A percentile compares a stretch with the other conserved stretches of the same genome.
phyloP scores from a whole-genome alignment of 2,888 invertebrate species.

The Cataglyphis albicans region DNA sequence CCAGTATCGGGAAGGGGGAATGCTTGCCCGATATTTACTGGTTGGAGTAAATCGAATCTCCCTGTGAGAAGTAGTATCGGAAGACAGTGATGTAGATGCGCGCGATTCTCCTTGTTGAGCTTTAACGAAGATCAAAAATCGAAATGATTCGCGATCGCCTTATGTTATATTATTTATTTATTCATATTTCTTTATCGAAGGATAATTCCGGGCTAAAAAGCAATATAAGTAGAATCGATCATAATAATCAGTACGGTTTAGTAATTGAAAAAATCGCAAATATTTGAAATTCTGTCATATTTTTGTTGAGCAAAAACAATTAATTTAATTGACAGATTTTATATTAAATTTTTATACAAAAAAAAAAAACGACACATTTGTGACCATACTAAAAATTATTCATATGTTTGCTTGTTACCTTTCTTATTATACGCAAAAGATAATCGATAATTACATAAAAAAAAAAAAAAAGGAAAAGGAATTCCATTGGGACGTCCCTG shows the following conservation, averaged over 20 bases:
- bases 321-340: background rate
- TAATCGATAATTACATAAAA: background rate
- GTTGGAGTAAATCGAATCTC: slow-evolving; percentile 61
- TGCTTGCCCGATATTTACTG: slow-evolving; percentile 77
- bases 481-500: slow-evolving; percentile 1
- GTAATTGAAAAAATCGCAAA: background rate
- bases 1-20: slow-evolving; percentile 38
- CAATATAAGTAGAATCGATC: background rate
- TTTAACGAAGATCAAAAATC: slow-evolving; percentile 4
- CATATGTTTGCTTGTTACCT: background rate
- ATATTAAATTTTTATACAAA: background rate
- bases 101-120: background rate
- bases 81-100: slow-evolving; percentile 12
- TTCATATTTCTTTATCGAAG: background rate
- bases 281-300: background rate
- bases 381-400: background rate
- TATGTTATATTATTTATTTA: background rate
- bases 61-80: slow-evolving; percentile 35
- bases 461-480: background rate
- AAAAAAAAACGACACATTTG: too few relatives aligned
- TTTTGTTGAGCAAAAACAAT: background rate
- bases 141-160: background rate
- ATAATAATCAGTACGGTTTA: background rate
- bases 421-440: background rate
- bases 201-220: background rate